Percentiles rank a stretch among this genome's conserved stretches.
Evolutionary conservation across 1,140 invertebrate species (phyloP).

Genomic region (Drosophila quadrilineata): DNA sequence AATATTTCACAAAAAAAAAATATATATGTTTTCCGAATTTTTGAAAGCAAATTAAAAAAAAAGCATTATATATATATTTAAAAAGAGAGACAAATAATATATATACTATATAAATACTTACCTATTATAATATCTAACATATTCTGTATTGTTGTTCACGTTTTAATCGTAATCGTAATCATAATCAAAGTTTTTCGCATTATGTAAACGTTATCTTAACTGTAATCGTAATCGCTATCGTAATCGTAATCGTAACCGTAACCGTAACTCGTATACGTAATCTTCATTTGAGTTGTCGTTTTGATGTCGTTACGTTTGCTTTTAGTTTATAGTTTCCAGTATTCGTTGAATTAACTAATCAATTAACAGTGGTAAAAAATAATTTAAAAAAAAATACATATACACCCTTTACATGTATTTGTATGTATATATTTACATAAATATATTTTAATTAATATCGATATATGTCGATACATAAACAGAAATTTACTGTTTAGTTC

Average conservation of each 20-base stretch:
- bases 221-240: slow-evolving; percentile 44
- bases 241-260: slow-evolving; percentile 46
- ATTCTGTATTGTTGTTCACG: slow-evolving; percentile 70
- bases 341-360: slow-evolving; percentile 39
- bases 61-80: slow-evolving; percentile 1
- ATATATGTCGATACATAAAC: no score
- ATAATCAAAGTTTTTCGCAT: slow-evolving; percentile 60
- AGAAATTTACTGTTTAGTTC: no score
- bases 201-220: slow-evolving; percentile 48
- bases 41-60: neutral
- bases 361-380: slow-evolving; percentile 9
- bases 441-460: no score
- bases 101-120: slow-evolving; percentile 31
- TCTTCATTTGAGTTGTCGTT: slow-evolving; percentile 70
- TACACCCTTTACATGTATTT: slow-evolving; percentile 10
- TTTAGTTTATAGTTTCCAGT: slow-evolving; percentile 62
- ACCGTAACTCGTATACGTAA: slow-evolving; percentile 41
- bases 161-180: no score
- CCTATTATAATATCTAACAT: slow-evolving; percentile 47
- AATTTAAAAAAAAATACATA: slow-evolving; percentile 21
- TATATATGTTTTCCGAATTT: slow-evolving; percentile 2
- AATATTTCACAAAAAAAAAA: slow-evolving; percentile 4
- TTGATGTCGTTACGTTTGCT: slow-evolving; percentile 63
- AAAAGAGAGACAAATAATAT: slow-evolving; percentile 10
- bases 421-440: neutral